A percentile compares a stretch with the other conserved stretches of the same genome.
Evolutionary conservation across 2,797 vertebrate species (phyloP).

Genomic region (Cercopithecus neglectus): DNA sequence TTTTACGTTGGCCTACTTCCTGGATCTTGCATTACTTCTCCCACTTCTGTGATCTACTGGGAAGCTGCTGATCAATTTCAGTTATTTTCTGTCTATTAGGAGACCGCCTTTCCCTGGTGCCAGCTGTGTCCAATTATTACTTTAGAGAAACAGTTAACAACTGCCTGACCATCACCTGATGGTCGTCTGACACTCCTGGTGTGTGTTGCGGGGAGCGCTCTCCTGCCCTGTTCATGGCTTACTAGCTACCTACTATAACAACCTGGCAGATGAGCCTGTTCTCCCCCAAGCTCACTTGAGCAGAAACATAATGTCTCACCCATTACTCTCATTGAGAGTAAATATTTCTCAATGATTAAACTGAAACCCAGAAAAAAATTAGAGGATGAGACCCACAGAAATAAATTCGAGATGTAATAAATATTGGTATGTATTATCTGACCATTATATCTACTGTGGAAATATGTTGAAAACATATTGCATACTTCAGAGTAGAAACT

Average conservation of each 20-base stretch:
- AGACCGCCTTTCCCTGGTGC: not conserved
- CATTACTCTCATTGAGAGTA: too few relatives aligned
- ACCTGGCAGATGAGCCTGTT: not conserved
- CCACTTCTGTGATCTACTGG: not conserved
- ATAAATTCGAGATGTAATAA: not conserved
- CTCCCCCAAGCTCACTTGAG: not conserved
- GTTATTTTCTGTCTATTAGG: not conserved
- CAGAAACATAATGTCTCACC: not conserved
- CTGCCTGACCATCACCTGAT: not conserved
- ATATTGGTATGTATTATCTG: not conserved
- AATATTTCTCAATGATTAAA: not conserved
- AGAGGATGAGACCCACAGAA: not conserved
- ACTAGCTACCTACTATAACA: not conserved
- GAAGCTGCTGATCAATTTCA: not conserved
- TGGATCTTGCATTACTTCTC: not conserved
- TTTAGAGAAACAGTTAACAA: not conserved
- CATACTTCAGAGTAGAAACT: not conserved
- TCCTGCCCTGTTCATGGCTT: not conserved
- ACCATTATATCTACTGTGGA: not conserved
- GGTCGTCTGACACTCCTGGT: not conserved
- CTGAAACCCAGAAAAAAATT: not conserved
- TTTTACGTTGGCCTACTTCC: not conserved
- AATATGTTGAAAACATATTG: not conserved
- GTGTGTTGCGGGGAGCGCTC: accelerated
- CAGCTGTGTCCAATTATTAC: not conserved